Base-by-base conservation (phyloP, 2,888 invertebrate species). In the Cosmopolites sordidus region DNA sequence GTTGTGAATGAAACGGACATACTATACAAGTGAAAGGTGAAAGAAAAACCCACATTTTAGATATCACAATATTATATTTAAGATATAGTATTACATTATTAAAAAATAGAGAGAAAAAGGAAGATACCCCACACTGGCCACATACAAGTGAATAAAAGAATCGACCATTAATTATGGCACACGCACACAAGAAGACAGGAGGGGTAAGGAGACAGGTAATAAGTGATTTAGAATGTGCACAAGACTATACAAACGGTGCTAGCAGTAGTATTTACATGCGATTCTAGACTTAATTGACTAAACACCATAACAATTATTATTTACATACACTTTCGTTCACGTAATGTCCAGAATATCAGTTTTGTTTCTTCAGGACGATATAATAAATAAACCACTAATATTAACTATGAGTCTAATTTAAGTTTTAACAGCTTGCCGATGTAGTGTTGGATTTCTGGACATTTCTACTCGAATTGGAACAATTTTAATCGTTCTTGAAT, bases 381-480 rank as follows among this genome's bases (percentile, higher is more conserved):
- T 22, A 33, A 33, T 33, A 33, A 33, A 33, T 33, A 33, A 12
- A 33, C 11, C 33, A 33, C 33, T 33, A 33, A 33, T 4, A 33
- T 22, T 22, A 33, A 33, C 33, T 12, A 33, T 22, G 3, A 22
- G 8, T 22, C 8, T 5, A 22, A 8, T 8, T 22, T 22, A 22
- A 22, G 22, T 22, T 22, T 22, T 22, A 8, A 22, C 4, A 11
- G 33, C 5, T 4, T 12, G 11, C 11, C n/a, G n/a, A 27, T 5
- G 27, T 27, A 27, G 27, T 9, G 27, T 9, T 5, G 9, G 33
- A 46, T 58, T 63, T 44, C 63, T 62, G 3, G 66, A 62, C 64
- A 67, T 67, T 57, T 66, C 67, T 5, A 69, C 66, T 58, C 59
- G 58, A 51, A 74, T 73, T 8, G 75, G 75, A 5, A 68, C 71